Percentiles rank a stretch among this genome's conserved stretches.
Conservation (phyloP, 2,888 invertebrate species). For the Trilocha varians region DNA sequence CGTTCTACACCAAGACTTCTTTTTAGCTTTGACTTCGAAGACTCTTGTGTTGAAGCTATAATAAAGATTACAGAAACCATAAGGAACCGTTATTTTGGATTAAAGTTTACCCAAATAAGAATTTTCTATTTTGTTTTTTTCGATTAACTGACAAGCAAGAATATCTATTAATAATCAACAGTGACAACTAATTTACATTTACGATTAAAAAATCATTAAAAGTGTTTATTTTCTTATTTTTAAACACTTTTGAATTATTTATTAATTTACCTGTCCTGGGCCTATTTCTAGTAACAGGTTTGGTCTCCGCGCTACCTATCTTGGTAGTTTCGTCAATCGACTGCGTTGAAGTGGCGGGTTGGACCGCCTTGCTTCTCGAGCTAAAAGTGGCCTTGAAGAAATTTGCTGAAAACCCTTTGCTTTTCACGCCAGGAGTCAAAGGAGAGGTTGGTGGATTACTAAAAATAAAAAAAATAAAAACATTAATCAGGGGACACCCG, state of each 20-base stretch:
- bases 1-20: slow-evolving; percentile 12
- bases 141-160: too few relatives aligned
- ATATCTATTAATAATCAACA: too few relatives aligned
- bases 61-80: too few relatives aligned
- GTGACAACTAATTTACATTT: too few relatives aligned
- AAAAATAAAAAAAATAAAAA: slow-evolving; percentile 18
- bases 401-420: slow-evolving; percentile 48
- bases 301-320: slow-evolving; percentile 70
- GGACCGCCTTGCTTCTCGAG: slow-evolving; percentile 61
- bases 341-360: slow-evolving; percentile 31
- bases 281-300: slow-evolving; percentile 62
- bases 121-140: too few relatives aligned
- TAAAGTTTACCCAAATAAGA: too few relatives aligned
- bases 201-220: too few relatives aligned
- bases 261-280: slow-evolving; percentile 50
- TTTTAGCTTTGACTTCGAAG: slow-evolving; percentile 32
- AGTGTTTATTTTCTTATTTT: too few relatives aligned
- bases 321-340: slow-evolving; percentile 51
- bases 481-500: slow-evolving; percentile 58
- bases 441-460: slow-evolving; percentile 30
- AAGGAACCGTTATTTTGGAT: too few relatives aligned
- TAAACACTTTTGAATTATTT: not conserved
- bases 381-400: slow-evolving; percentile 66
- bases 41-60: slow-evolving; percentile 30
- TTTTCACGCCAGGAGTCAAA: slow-evolving; percentile 21